Base-by-base conservation (phyloP, 2,888 invertebrate genomes). In the Ornithoptera priamus region DNA sequence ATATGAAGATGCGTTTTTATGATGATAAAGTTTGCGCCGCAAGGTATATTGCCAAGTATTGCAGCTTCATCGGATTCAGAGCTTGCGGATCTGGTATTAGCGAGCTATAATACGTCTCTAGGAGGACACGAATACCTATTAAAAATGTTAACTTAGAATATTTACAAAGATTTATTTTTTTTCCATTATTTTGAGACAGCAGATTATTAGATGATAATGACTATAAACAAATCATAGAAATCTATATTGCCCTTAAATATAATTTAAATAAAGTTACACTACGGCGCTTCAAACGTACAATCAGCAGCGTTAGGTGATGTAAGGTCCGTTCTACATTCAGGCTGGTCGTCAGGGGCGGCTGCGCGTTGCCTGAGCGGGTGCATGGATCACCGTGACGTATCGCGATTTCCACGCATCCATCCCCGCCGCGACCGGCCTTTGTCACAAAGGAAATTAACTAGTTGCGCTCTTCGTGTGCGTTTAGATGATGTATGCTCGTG, bases 381-480 rank as follows among this genome's bases (percentile, higher is more conserved):
- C 85, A 82, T 83, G 89, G 88, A 85, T 83, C 83, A 90, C 87
- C 92, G 92, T 90, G 89, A 89, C 92, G 89, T 76, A 92, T 92
- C 79, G 91, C 92, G 89, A 92, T 92, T 92, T 92, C 84, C 92
- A 92, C 92, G 92, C 92, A 91, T 88, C 89, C 90, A 91, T 91
- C 91, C 87, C 89, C 81, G 87, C 84, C 85, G 86, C 83, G 84
- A 83, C 85, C 86, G 86, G 89, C 88, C 86, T 89, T 90, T 92
- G 92, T 92, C 89, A 91, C 92, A 91, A 89, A 92, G 92, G 92
- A 92, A 92, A 92, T 92, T 92, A 92, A 92, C 92, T 92, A 92
- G 91, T 89, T 90, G 87, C 86, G 84, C 78, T 79, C 77, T 76
- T 75, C 76, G 79, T 75, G 75, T 81, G 80, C 77, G 77, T 79